These are phyloP conservation scores for Micrastur ruficollis DNA, from an alignment of 2,797 vertebrate genomes.

Conservation along the genomic window DNA sequence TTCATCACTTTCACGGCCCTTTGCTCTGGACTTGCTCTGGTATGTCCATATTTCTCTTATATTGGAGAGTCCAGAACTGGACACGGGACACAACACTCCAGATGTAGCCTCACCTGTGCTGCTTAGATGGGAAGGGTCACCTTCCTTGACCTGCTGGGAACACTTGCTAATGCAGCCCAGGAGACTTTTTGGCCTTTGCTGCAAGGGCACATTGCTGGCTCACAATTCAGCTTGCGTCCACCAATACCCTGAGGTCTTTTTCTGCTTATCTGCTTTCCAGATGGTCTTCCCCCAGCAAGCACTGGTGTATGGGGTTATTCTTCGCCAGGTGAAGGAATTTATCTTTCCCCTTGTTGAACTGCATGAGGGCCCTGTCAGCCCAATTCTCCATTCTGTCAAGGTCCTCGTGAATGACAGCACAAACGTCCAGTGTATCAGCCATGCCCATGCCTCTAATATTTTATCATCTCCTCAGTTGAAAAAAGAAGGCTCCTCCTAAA, in stretches of 20 bases:
- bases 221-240: not conserved
- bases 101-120: not conserved
- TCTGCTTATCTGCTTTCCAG: not conserved
- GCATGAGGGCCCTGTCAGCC: not conserved
- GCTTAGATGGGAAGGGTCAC: not conserved
- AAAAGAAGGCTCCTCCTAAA: not conserved
- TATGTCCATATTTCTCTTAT: not conserved
- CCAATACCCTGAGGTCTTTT: not conserved
- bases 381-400: not conserved
- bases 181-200: not conserved
- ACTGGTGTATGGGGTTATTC: not conserved
- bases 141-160: not conserved
- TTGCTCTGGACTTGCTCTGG: not conserved
- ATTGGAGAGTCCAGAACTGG: not conserved
- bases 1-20: not conserved
- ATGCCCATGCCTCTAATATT: not conserved
- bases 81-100: not conserved
- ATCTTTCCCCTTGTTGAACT: not conserved
- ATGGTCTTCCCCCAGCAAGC: not conserved
- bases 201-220: not conserved
- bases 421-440: not conserved
- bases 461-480: not conserved
- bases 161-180: not conserved
- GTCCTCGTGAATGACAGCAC: not conserved
- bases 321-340: not conserved